Conservation (phyloP, 2,888 invertebrate species). For the Lomographa bimaculata region DNA sequence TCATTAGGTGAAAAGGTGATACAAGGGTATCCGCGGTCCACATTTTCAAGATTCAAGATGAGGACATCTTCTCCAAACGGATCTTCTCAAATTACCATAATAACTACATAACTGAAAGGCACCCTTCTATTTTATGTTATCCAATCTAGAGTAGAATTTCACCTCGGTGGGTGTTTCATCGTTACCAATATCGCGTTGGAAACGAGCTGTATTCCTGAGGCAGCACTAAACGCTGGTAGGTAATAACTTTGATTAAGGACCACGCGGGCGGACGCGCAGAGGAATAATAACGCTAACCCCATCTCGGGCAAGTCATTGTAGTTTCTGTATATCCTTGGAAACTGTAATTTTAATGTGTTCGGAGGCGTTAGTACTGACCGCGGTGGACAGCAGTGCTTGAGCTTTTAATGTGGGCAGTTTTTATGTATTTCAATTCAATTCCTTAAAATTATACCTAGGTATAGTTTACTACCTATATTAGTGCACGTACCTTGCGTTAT, state of each 20-base stretch:
- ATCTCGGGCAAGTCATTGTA: constrained; percentile 67
- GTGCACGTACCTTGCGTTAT: too few species aligned
- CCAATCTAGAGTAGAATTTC: constrained; percentile 23
- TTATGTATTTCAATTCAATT: too few species aligned
- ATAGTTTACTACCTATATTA: too few species aligned
- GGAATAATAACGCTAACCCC: constrained; percentile 76
- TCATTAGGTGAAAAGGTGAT: too few species aligned
- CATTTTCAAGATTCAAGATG: too few species aligned
- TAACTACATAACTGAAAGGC: too few species aligned
- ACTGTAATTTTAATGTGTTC: constrained; percentile 81
- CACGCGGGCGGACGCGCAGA: constrained; percentile 62
- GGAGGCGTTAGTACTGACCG: constrained; percentile 57
- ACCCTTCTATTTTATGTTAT: constrained; percentile 18
- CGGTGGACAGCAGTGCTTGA: constrained; percentile 6
- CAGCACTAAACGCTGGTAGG: constrained; percentile 54
- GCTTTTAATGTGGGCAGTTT: background rate
- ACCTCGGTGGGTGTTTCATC: constrained; percentile 32
- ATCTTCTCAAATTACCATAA: too few species aligned
- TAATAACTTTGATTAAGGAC: constrained; percentile 78
- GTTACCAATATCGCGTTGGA: constrained; percentile 43
- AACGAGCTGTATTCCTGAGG: constrained; percentile 51
- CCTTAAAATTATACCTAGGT: too few species aligned
- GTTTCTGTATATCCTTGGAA: constrained; percentile 72
- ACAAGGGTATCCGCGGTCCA: too few species aligned
- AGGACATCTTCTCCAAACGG: too few species aligned